Evolutionary conservation across 2,797 vertebrate species (phyloP), one percentile per base, ranked within the genome.

Genomic region (Hemitrygon akajei): DNA sequence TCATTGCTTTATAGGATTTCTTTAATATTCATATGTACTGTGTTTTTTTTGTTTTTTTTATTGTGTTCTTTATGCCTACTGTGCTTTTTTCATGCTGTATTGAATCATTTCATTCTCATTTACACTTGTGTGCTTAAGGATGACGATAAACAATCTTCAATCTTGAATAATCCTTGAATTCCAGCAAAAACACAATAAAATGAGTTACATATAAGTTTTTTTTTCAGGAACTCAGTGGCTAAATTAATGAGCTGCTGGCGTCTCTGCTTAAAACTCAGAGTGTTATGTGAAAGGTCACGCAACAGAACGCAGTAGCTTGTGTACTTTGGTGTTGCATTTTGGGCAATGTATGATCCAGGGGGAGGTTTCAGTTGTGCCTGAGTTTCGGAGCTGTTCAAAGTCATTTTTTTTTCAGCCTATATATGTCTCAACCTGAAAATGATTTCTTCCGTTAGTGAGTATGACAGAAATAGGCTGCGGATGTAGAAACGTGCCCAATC

Each of bases 391-490:
- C 94, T 95, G 94, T 94, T 96, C 94, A 94, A 94, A 94, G 94
- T 95, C 95, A 96, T 96, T 96, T 96, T 95, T 47, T 95, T 96
- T 96, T 95, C 94, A 95, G 96, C 94, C 94, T 93, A 94, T 95
- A 96, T 97, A 96, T 96, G 95, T 97, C 95, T 96, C 94, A 96
- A 95, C 94, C 96, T 95, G 97, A 98, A 98, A 98, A 97, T 96
- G 97, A 97, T 97, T 96, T 97, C 96, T 97, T 96, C 96, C 96
- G 97, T 95, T 95, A 96, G 97, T 96, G 96, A 97, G 95, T 96
- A 96, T 98, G 98, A 98, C 98, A 99, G 97, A 98, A 99, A 97
- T 98, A 98, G 98, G 97, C 97, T 98, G 97, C 94, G 94, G 96
- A 96, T 97, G 95, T 96, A 96, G 94, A 95, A 95, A 96, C 95